Conservation (phyloP, 2,797 vertebrate species). For the Meda fulgida region DNA sequence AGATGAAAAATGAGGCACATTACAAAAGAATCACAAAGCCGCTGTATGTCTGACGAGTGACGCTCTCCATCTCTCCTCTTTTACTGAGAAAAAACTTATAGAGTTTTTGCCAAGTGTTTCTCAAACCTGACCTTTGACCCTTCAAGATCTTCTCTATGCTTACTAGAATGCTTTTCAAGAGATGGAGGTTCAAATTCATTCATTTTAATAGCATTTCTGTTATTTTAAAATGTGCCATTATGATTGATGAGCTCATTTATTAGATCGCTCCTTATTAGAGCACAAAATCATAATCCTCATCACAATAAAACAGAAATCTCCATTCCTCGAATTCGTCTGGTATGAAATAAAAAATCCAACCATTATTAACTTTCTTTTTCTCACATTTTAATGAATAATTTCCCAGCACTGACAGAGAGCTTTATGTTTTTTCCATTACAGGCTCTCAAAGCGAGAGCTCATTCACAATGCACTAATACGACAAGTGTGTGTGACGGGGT, state of each 20-base stretch:
- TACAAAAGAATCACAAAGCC: conserved; percentile 43
- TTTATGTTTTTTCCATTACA: conserved; percentile 39
- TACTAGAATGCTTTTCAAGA: background rate
- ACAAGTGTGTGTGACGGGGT: background rate
- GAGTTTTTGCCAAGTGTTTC: background rate
- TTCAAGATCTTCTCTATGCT: background rate
- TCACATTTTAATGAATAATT: conserved; percentile 18
- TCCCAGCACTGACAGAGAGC: conserved; percentile 27
- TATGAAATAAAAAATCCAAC: background rate
- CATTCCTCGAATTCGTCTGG: background rate
- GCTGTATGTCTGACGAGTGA: conserved; percentile 24
- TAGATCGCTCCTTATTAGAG: background rate
- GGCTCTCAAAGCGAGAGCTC: conserved; percentile 19
- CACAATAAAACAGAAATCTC: background rate
- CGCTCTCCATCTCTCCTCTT: background rate
- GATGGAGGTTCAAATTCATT: background rate
- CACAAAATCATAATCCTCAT: background rate
- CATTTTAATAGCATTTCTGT: background rate
- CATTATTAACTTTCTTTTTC: background rate
- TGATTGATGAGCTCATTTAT: background rate
- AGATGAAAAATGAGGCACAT: conserved; percentile 32
- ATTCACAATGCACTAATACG: conserved; percentile 40
- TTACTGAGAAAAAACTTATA: background rate
- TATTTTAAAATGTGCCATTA: background rate
- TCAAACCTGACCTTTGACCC: conserved; percentile 14